Evolutionary conservation across 2,113 vertebrate species (phyloP).

Genomic region (Erythrocercus mccallii): DNA sequence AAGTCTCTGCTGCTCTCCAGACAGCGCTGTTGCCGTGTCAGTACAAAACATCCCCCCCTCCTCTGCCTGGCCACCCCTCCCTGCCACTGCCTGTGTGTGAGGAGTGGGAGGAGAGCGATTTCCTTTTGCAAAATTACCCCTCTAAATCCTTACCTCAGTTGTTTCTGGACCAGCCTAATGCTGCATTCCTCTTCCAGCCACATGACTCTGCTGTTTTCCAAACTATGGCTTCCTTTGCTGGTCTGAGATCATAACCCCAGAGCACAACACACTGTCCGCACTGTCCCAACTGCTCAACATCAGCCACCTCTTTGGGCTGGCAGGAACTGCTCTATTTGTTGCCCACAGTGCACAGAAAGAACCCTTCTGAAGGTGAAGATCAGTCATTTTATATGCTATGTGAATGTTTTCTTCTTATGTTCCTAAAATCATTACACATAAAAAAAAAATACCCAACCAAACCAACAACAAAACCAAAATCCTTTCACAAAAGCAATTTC

Average conservation of each 20-base stretch:
- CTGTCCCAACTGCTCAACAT: background rate
- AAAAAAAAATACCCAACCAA: background rate
- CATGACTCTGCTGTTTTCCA: background rate
- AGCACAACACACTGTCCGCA: rapidly evolving
- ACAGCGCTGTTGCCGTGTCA: rapidly evolving
- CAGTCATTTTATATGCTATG: background rate
- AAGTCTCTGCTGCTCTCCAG: background rate
- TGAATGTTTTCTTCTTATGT: background rate
- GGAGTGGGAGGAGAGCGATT: background rate
- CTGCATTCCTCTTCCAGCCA: background rate
- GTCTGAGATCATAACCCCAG: background rate
- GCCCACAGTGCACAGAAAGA: background rate
- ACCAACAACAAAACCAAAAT: background rate
- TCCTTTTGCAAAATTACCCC: background rate
- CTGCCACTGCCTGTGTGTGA: background rate
- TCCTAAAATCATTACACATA: background rate
- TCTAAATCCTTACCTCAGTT: background rate
- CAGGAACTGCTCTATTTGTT: background rate
- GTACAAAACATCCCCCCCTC: background rate
- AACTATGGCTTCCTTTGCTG: background rate
- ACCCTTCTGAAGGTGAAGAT: background rate
- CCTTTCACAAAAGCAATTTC: background rate
- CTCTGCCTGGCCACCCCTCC: background rate
- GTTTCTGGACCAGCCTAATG: background rate
- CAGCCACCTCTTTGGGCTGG: background rate